phyloP scores from a whole-genome alignment of 2,888 invertebrate genomes.

The Gnatocerus cornutus region DNA sequence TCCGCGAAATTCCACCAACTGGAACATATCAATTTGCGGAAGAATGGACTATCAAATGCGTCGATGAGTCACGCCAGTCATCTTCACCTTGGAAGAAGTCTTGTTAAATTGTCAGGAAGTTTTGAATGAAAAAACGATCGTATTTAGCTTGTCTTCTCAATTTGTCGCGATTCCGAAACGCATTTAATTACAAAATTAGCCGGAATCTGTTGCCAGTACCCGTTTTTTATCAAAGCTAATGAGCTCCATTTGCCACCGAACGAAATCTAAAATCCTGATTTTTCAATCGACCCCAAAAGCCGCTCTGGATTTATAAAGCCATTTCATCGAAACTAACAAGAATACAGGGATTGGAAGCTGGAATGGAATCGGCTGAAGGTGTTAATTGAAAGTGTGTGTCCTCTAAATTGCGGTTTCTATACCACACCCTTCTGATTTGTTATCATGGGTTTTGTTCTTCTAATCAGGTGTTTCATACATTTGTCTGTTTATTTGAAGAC shows the following conservation, averaged over 20 bases:
- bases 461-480: background rate
- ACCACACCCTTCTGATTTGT: conserved; percentile 4
- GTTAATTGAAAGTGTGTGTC: conserved; percentile 39
- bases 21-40: no score
- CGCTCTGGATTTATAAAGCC: conserved; percentile 38
- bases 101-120: no score
- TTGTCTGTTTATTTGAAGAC: background rate
- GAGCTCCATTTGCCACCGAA: background rate
- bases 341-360: conserved; percentile 36
- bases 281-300: conserved; percentile 39
- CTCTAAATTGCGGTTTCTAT: conserved; percentile 20
- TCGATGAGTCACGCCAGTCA: no score
- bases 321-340: conserved; percentile 34
- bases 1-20: no score
- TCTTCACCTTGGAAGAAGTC: no score
- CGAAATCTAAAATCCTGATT: conserved; percentile 6
- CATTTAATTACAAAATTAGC: no score
- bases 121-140: no score
- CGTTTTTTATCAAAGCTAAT: background rate
- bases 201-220: background rate
- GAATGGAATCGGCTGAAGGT: conserved; percentile 36
- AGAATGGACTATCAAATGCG: no score
- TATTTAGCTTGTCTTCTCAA: no score
- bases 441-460: background rate
- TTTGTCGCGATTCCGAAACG: no score